Percentiles rank a stretch among this genome's conserved stretches.
Conservation (phyloP, 2,888 invertebrate genomes). For the Ochlodes sylvanus region DNA sequence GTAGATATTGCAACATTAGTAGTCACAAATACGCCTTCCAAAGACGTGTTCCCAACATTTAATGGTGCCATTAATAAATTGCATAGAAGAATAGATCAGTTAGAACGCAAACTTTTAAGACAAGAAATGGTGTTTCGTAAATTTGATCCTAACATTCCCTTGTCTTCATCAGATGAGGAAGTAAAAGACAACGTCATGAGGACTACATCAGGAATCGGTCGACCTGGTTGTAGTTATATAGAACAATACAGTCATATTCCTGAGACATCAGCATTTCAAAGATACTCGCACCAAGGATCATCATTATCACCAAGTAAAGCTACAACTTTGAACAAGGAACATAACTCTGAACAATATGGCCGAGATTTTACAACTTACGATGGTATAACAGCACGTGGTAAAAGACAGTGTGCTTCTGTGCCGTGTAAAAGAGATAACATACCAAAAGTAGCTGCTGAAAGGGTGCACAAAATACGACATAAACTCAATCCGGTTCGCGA, state of each 20-base stretch:
- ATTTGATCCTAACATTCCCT: constrained; percentile 61
- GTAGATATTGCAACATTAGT: constrained; percentile 64
- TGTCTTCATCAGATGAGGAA: constrained; percentile 72
- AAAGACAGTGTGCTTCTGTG: constrained; percentile 74
- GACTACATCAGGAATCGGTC: constrained; percentile 52
- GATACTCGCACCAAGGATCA: constrained; percentile 66
- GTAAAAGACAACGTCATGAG: constrained; percentile 56
- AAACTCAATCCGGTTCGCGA: constrained; percentile 78
- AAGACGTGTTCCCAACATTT: constrained; percentile 52
- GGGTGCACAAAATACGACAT: constrained; percentile 76
- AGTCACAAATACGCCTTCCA: constrained; percentile 60
- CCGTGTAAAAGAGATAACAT: constrained; percentile 72
- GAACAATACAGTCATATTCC: constrained; percentile 78
- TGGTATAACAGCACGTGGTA: constrained; percentile 74
- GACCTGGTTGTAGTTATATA: constrained; percentile 74
- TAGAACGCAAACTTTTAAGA: constrained; percentile 68
- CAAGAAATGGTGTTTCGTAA: constrained; percentile 75
- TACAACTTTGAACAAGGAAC: constrained; percentile 73
- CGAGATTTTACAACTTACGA: constrained; percentile 78
- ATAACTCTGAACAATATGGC: constrained; percentile 78
- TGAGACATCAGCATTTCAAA: constrained; percentile 76
- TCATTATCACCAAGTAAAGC: constrained; percentile 70
- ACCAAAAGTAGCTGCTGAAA: constrained; percentile 73
- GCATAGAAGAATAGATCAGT: constrained; percentile 63
- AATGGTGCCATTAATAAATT: constrained; percentile 56